phyloP scores from a whole-genome alignment of 2,113 vertebrate species.

The Trichomycterus rosablanca region DNA sequence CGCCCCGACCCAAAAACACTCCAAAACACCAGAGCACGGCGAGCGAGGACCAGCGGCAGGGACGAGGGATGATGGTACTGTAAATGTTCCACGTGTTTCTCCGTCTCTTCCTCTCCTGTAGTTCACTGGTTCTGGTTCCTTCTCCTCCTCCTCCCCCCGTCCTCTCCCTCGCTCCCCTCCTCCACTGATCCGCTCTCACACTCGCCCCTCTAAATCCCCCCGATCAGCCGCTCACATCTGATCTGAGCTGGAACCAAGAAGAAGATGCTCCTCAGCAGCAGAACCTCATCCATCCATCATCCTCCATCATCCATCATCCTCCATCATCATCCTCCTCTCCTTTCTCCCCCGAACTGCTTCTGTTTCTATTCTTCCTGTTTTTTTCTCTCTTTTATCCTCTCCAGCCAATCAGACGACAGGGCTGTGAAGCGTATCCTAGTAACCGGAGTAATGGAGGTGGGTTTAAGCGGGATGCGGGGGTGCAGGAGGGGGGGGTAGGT shows the following conservation, averaged over 20 bases:
- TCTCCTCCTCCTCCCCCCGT: conserved; percentile 23
- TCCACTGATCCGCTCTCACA: neutral
- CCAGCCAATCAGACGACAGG: conserved; percentile 42
- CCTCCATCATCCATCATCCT: no score
- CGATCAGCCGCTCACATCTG: conserved; percentile 19
- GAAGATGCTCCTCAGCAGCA: conserved; percentile 44
- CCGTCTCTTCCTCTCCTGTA: no score
- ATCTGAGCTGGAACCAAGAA: conserved; percentile 34
- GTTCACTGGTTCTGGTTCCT: conserved; percentile 28
- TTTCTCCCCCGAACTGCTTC: conserved; percentile 50
- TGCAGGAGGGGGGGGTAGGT: conserved; percentile 4
- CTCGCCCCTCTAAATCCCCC: conserved; percentile 19
- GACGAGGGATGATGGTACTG: no score
- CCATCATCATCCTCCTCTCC: no score
- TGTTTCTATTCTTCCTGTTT: conserved; percentile 23
- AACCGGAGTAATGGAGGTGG: conserved; percentile 47
- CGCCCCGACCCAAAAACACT: no score
- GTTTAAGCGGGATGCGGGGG: conserved; percentile 21
- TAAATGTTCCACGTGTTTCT: no score
- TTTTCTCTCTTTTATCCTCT: no score
- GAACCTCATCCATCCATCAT: conserved; percentile 56
- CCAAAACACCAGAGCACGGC: no score
- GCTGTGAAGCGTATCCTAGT: conserved; percentile 49
- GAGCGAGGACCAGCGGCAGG: no score
- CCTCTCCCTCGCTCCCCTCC: conserved; percentile 20